Conservation (phyloP, 2,888 invertebrate species). For the Eumacrocentrus americanus region DNA sequence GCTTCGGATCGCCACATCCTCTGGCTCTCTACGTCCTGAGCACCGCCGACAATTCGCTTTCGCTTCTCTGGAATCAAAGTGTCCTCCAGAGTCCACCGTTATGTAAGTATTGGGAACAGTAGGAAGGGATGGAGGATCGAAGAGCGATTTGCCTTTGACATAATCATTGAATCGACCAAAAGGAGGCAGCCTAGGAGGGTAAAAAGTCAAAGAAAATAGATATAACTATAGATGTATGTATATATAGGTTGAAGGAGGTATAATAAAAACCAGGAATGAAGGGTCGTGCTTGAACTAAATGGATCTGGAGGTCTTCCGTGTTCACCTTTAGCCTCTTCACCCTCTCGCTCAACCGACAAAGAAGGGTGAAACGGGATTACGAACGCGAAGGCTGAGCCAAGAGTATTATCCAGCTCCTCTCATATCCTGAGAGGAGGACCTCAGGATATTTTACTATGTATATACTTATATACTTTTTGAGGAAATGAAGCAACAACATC, state of each 20-base stretch:
- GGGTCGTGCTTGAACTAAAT: constrained; percentile 19
- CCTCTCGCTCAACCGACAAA: background rate
- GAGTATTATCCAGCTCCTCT: constrained; percentile 13
- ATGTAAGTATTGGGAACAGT: background rate
- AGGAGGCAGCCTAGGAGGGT: background rate
- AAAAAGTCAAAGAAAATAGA: constrained; percentile 5
- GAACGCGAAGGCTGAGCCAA: constrained; percentile 15
- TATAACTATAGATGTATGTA: background rate
- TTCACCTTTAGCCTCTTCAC: constrained; percentile 15
- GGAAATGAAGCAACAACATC: background rate
- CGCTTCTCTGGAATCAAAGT: constrained; percentile 48
- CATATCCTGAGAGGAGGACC: constrained; percentile 18
- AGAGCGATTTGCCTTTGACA: constrained; percentile 1
- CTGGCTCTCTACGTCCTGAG: constrained; percentile 45
- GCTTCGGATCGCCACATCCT: constrained; percentile 48
- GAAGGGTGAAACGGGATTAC: background rate
- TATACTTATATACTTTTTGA: no score
- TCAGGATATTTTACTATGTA: background rate
- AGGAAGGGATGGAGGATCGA: background rate
- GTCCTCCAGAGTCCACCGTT: background rate
- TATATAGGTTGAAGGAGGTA: constrained; percentile 6
- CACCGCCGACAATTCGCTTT: constrained; percentile 48
- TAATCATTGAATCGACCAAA: background rate
- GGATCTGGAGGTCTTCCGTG: constrained; percentile 6
- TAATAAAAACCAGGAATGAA: constrained; percentile 15